Evolutionary conservation across 2,113 vertebrate genomes (phyloP), one percentile per base, ranked within the genome.

Genomic region (Pygoscelis antarcticus): DNA sequence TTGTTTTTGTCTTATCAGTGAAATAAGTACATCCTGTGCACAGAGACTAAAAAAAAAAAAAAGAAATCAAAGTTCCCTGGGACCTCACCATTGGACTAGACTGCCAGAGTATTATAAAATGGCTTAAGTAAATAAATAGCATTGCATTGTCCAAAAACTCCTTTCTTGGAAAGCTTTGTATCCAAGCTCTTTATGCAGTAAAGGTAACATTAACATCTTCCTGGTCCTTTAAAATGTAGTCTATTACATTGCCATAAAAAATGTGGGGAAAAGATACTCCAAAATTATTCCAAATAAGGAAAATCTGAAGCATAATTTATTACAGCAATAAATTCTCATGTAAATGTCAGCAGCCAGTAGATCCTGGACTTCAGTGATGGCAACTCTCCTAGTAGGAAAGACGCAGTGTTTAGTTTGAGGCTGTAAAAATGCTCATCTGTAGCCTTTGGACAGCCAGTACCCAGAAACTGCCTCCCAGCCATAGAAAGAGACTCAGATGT

Each of bases 301-400:
- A 95, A 97, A 87, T 83, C 34, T 46, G 61, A 87, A 76, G 57
- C 46, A 70, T 57, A 87, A 91, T 87, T 95, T 97, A 91, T 97
- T 91, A 55, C 52, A 61, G 42, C 52, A 40, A 87, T 92, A 96
- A 96, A 92, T 93, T 92, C 46, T 84, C 42, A 40, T 52, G 89
- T 89, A 95, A 96, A 94, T 95, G 87, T 94, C 96, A 96, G 71
- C 88, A 95, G 68, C 78, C 71, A 86, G 47, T 58, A 85, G 91
- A 65, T 69, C 55, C 55, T 86, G 87, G n/a, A 79, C 47, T 93
- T 96, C 61, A 77, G 54, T 21, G 57, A 92, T 46, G 87, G 83
- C 93, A 97, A 34, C 52, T 96, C 68, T 95, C 83, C 68, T 81
- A 74, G 61, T 12, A 83, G 42, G 52, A 94, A 80, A 87, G 91